phyloP scores from a whole-genome alignment of 2,797 vertebrate genomes.

The Pseudopleuronectes americanus region DNA sequence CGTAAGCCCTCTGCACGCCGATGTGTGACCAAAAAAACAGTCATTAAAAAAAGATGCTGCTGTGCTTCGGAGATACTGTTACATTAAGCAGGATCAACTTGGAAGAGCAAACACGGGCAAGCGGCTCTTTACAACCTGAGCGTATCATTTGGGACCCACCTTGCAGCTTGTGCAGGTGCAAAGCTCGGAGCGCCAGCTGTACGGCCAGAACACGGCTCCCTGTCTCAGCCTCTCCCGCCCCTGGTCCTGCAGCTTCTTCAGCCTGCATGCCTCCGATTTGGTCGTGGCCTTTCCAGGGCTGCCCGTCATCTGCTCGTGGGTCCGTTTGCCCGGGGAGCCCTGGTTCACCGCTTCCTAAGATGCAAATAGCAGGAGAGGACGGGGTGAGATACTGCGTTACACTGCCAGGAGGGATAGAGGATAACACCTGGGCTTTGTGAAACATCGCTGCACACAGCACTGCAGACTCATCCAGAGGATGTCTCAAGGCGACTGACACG shows the following conservation, averaged over 20 bases:
- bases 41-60: slow-evolving; percentile 1
- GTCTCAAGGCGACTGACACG: slow-evolving; percentile 23
- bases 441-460: slow-evolving; percentile 11
- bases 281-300: slow-evolving; percentile 4
- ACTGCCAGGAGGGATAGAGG: background rate
- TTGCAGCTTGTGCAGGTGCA: slow-evolving; percentile 91
- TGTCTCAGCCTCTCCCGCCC: slow-evolving; percentile 70
- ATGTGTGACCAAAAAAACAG: background rate
- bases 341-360: slow-evolving; percentile 53
- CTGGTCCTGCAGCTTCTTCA: slow-evolving; percentile 83
- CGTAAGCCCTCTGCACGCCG: slow-evolving; percentile 85
- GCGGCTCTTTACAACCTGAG: slow-evolving; percentile 4
- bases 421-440: slow-evolving; percentile 31
- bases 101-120: slow-evolving; percentile 18
- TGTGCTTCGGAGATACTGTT: background rate
- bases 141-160: slow-evolving; percentile 76
- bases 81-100: slow-evolving; percentile 3
- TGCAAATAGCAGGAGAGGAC: slow-evolving; percentile 18
- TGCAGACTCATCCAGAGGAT: slow-evolving; percentile 34
- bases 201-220: slow-evolving; percentile 93
- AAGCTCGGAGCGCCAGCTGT: slow-evolving; percentile 89
- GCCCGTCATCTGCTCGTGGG: slow-evolving; percentile 58
- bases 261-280: slow-evolving; percentile 75
- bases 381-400: background rate
- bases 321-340: slow-evolving; percentile 67